Percentiles rank a stretch among this genome's conserved stretches.
Evolutionary conservation across 1,140 invertebrate species (phyloP).

Genomic region (Temnothorax nylanderi): DNA sequence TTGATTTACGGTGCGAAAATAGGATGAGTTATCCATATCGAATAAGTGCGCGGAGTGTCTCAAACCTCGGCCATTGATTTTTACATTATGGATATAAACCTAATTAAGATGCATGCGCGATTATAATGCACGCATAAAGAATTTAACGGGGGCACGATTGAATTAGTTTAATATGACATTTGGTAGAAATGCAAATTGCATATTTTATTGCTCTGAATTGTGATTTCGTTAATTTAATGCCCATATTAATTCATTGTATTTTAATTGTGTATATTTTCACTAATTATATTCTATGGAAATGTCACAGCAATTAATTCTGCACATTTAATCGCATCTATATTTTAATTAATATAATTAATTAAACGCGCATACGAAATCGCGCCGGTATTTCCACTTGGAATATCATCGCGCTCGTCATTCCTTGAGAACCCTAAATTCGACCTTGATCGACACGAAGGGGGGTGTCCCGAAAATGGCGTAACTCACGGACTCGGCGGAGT

Average conservation of each 20-base stretch:
- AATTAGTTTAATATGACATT: constrained; percentile 33
- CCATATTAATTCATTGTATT: constrained; percentile 43
- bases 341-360: constrained; percentile 57
- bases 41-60: no score
- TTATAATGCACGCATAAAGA: constrained; percentile 6
- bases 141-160: background rate
- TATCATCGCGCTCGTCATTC: background rate
- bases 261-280: constrained; percentile 40
- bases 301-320: constrained; percentile 42
- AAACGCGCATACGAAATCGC: constrained; percentile 17
- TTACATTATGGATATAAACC: background rate
- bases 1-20: background rate
- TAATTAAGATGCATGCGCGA: background rate
- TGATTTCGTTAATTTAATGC: constrained; percentile 30
- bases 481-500: constrained; percentile 19
- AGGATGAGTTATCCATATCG: background rate
- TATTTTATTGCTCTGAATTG: constrained; percentile 28
- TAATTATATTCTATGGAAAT: constrained; percentile 45
- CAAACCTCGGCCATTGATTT: background rate
- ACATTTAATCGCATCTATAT: constrained; percentile 13
- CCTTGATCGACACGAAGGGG: constrained; percentile 18
- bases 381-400: background rate
- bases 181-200: constrained; percentile 38
- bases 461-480: background rate
- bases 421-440: background rate